Conservation (phyloP, 1,140 invertebrate genomes). For the Dendrolimus kikuchii region DNA sequence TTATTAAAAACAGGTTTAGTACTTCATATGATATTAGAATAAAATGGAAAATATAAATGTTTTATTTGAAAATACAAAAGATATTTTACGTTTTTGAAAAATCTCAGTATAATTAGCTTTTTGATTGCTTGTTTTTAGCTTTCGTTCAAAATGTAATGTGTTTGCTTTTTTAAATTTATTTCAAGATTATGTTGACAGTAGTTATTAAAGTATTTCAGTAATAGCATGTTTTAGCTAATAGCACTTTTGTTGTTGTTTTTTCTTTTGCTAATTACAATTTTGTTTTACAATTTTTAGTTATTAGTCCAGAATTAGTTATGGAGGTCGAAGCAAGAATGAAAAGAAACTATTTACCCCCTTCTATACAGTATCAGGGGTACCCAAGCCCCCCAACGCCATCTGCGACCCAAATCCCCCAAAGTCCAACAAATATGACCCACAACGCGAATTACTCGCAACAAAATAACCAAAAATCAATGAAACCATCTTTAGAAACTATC, state of each 20-base stretch:
- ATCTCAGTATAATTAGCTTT: no score
- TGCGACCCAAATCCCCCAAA: slow-evolving; percentile 17
- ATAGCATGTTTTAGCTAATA: slow-evolving; percentile 2
- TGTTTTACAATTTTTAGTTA: slow-evolving; percentile 75
- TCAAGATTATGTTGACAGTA: background rate
- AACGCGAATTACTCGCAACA: slow-evolving; percentile 46
- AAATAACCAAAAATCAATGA: slow-evolving; percentile 45
- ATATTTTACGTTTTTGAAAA: no score
- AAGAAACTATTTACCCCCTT: slow-evolving; percentile 82
- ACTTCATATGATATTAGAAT: no score
- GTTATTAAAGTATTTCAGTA: slow-evolving; percentile 1
- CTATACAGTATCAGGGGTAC: slow-evolving; percentile 64
- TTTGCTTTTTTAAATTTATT: background rate
- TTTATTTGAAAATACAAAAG: no score
- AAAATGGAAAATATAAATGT: no score
- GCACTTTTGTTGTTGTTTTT: slow-evolving; percentile 22
- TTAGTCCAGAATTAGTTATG: slow-evolving; percentile 88
- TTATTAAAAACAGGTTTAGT: no score
- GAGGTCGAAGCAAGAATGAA: slow-evolving; percentile 93
- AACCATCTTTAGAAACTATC: slow-evolving; percentile 48
- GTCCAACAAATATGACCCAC: slow-evolving; percentile 33
- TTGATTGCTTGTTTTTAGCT: no score
- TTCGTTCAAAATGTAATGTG: no score
- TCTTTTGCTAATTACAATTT: slow-evolving; percentile 53
- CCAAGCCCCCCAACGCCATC: slow-evolving; percentile 25